A percentile compares a stretch with the other conserved stretches of the same genome.
These are phyloP conservation scores for Rhynchophorus ferrugineus DNA, from an alignment of 1,140 invertebrate species.

Conservation along the genomic window DNA sequence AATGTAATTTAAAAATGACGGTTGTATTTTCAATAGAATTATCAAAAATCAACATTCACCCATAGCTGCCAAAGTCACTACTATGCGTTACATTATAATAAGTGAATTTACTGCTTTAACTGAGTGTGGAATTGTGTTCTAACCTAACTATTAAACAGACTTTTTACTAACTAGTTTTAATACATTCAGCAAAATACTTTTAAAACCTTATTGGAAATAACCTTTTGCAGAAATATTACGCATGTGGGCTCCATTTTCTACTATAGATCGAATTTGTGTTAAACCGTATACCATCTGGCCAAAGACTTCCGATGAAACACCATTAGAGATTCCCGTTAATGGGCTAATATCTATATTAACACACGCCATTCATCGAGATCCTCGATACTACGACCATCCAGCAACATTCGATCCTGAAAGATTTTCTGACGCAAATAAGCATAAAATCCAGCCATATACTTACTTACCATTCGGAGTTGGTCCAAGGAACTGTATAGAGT, in stretches of 20 bases:
- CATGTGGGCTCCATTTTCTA: slow-evolving; percentile 8
- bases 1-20: too few species aligned
- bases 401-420: slow-evolving; percentile 44
- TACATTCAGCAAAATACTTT: too few species aligned
- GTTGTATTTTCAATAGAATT: too few species aligned
- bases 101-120: too few species aligned
- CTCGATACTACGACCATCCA: slow-evolving; percentile 38
- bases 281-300: neutral
- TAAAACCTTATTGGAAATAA: too few species aligned
- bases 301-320: neutral
- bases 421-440: slow-evolving; percentile 40
- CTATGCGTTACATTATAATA: too few species aligned
- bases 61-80: too few species aligned
- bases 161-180: too few species aligned
- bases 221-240: neutral
- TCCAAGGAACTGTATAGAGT: slow-evolving; percentile 38
- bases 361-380: neutral
- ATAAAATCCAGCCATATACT: slow-evolving; percentile 34
- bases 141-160: too few species aligned
- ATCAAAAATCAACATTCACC: too few species aligned
- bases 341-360: slow-evolving; percentile 24
- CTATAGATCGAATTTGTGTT: neutral
- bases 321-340: neutral
- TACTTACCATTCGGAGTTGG: slow-evolving; percentile 53
- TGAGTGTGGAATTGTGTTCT: too few species aligned